Conservation (phyloP, 2,113 vertebrate genomes). For the Pterocles burchelli region DNA sequence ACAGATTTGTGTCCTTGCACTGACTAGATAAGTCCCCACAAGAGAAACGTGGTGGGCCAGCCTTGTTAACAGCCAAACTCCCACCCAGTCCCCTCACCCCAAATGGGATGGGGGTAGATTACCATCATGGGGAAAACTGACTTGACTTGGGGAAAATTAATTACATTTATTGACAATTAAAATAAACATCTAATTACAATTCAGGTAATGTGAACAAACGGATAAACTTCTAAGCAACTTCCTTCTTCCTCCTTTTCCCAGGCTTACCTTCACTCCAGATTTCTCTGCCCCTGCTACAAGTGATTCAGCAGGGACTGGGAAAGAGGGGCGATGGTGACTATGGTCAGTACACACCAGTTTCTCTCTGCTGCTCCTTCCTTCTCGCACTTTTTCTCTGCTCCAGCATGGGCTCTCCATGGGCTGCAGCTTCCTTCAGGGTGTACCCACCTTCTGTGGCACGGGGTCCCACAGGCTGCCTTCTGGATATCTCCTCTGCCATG, state of each 20-base stretch:
- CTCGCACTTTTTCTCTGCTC: not conserved
- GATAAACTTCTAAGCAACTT: not conserved
- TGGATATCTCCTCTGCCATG: not conserved
- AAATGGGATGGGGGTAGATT: not conserved
- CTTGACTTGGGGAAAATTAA: not conserved
- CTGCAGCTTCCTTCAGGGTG: not conserved
- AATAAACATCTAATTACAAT: not conserved
- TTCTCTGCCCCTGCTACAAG: not conserved
- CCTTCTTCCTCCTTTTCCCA: not conserved
- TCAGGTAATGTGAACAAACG: not conserved
- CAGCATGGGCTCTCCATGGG: not conserved
- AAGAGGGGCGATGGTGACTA: not conserved
- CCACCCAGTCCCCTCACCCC: not conserved
- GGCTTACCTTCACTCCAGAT: not conserved
- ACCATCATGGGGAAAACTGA: not conserved
- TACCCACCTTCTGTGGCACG: too few species aligned
- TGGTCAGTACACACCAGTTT: not conserved
- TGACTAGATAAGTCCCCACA: not conserved
- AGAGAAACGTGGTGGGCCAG: not conserved
- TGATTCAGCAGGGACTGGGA: not conserved
- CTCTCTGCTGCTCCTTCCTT: not conserved
- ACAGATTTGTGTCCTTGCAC: not conserved
- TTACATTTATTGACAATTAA: not conserved
- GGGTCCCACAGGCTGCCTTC: too few species aligned
- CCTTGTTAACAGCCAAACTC: not conserved